Base-by-base conservation (phyloP, 2,888 invertebrate genomes). In the Flabesymbios commensalis region DNA sequence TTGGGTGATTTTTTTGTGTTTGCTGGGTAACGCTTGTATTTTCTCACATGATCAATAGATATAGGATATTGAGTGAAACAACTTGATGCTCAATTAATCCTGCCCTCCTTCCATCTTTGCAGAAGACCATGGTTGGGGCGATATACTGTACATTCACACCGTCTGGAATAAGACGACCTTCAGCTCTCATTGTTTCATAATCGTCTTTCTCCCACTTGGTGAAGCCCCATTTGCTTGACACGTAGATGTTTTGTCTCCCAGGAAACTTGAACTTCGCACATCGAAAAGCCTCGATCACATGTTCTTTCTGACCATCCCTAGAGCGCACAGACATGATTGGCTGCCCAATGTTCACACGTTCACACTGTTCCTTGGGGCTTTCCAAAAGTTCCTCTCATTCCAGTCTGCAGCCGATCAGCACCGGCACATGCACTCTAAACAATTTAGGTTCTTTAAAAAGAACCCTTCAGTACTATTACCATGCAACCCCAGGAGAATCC, bases 261-360 rank as follows among this genome's bases (percentile, higher is more conserved):
- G 99, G 99, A 88, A 94, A 99, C 92, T 99, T 99, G 89, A 99
- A 99, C 87, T 99, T 99, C 72, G 99, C 98, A 88, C 99, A 92
- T 85, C 99, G 90, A 74, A 99, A 88, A 83, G 99, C 97, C 84
- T 99, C 99, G 67, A 99, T 90, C 62, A 95, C 97, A 78, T 93
- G 90, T 69, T 93, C 92, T 89, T 96, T 94, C 87, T 94, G 93
- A 75, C 92, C 89, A 83, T 99, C 98, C 72, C 91, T 92, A 41
- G 95, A 94, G 71, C 99, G 90, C 61, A 98, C 95, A 55, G 96
- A 97, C 94, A 99, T 94, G 83, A 99, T 97, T 64, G 96, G 94
- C 84, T 99, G 98, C 26, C 98, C 98, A 81, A 99, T 99, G 78
- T 89, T 90, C 57, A 99, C 99, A 70, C 99, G 90, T n/a, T 99